Conservation (phyloP, 2,113 vertebrate species). For the Terrapene triunguis region DNA sequence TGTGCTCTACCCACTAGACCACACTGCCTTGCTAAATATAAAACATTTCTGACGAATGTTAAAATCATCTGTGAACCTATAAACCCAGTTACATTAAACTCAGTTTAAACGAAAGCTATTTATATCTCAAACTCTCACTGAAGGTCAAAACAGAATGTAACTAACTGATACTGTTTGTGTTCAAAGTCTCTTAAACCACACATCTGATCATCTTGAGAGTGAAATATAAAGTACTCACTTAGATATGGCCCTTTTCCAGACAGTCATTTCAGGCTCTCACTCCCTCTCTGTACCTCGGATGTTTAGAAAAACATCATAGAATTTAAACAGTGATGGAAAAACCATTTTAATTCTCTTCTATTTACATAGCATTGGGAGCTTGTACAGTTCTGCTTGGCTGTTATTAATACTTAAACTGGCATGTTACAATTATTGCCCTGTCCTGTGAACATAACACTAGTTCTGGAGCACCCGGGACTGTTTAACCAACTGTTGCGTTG, state of each 20-base stretch:
- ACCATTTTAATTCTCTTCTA: constrained; percentile 51
- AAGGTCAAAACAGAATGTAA: constrained; percentile 45
- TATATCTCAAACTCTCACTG: constrained; percentile 14
- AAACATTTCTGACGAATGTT: constrained; percentile 1
- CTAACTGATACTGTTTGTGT: constrained; percentile 33
- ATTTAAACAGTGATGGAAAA: constrained; percentile 58
- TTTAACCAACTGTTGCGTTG: rapidly evolving
- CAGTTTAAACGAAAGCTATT: constrained; percentile 49
- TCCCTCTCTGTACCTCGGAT: not conserved
- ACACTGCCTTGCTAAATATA: not conserved
- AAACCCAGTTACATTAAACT: constrained; percentile 59
- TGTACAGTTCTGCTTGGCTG: not conserved
- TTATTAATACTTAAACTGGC: constrained; percentile 30
- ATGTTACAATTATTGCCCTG: not conserved
- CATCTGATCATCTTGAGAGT: not conserved
- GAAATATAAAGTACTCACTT: constrained; percentile 10
- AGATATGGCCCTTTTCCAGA: constrained; percentile 46
- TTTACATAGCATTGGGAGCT: constrained; percentile 35
- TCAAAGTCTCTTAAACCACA: constrained; percentile 53
- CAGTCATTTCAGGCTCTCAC: not conserved
- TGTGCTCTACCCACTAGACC: rapidly evolving
- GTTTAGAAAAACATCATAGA: not conserved
- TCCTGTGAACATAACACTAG: not conserved
- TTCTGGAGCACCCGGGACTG: rapidly evolving
- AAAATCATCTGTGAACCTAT: not conserved